Evolutionary conservation across 2,888 invertebrate genomes (phyloP).

Genomic region (Embidobia sp.): DNA sequence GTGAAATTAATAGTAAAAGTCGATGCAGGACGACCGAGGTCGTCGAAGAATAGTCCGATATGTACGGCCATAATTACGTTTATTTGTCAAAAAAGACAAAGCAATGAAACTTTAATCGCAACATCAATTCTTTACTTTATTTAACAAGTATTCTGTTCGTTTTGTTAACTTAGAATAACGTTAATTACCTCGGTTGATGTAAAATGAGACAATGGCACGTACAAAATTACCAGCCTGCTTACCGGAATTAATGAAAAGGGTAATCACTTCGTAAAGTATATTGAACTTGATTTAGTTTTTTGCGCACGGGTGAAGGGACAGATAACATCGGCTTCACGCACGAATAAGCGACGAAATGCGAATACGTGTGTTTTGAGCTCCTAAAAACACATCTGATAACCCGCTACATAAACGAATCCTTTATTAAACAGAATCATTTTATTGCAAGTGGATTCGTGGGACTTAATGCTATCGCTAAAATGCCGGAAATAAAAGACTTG

Average conservation of each 20-base stretch:
- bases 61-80: conserved; percentile 29
- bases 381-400: conserved; percentile 47
- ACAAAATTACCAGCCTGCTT: conserved; percentile 13
- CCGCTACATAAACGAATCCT: conserved; percentile 22
- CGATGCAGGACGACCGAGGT: neutral
- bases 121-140: conserved; percentile 39
- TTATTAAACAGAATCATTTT: conserved; percentile 41
- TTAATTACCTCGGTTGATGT: conserved; percentile 6
- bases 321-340: conserved; percentile 76
- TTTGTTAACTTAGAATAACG: conserved; percentile 16
- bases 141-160: conserved; percentile 2
- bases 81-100: conserved; percentile 26
- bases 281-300: conserved; percentile 51
- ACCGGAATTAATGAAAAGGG: conserved; percentile 37
- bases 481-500: neutral
- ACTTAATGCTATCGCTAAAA: neutral
- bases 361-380: conserved; percentile 39
- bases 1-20: conserved; percentile 40
- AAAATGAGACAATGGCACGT: conserved; percentile 13
- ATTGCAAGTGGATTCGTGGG: conserved; percentile 13
- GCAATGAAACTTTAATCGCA: conserved; percentile 38
- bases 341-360: conserved; percentile 36
- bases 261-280: conserved; percentile 47
- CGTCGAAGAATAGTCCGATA: conserved; percentile 1
- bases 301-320: conserved; percentile 63